Evolutionary conservation across 2,113 vertebrate genomes (phyloP), one percentile per base, ranked within the genome.

Genomic region (Anas platyrhynchos): DNA sequence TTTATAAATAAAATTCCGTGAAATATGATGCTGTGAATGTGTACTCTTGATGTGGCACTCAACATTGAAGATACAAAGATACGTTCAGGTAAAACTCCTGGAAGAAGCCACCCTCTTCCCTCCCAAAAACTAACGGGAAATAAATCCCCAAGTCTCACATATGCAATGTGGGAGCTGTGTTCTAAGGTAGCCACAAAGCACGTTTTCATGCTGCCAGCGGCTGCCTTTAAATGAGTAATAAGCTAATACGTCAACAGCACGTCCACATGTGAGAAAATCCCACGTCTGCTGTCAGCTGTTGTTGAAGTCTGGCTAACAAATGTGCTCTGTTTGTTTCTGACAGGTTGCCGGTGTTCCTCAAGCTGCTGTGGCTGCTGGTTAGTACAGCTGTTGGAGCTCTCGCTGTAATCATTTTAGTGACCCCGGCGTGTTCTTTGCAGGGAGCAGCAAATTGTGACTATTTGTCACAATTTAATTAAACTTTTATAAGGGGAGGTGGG

Each of bases 1-100:
- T 96, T 95, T 97, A 93, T 97, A 96, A 97, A 96, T 97, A 96
- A 98, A 97, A 96, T 68, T 46, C 94, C 71, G 91, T 97, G 96
- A 95, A 83, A 69, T 94, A 85, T 55, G 74, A 46, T 43, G 58
- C 68, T 67, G 62, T 71, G 56, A 85, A 80, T 75, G 91, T 52
- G 88, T 96, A 80, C 92, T 96, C 67, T 74, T 86, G 46, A 55
- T 83, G 46, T 56, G 61, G 62, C 61, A 21, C 55, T 80, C 86
- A 25, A 61, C 4, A 11, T 29, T 56, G 52, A 34, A 2, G 29
- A 41, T 54, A 55, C 50, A 73, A 76, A 81, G 65, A 36, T 21
- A 43, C 0, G 1, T 58, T 61, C 1, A 13, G 73, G 26, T 26
- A 38, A 15, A 72, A 29, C 36, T 71, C n/a, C 27, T 80, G 43